Conservation (phyloP, 2,113 vertebrate genomes). For the Cynopterus brachyotis region DNA sequence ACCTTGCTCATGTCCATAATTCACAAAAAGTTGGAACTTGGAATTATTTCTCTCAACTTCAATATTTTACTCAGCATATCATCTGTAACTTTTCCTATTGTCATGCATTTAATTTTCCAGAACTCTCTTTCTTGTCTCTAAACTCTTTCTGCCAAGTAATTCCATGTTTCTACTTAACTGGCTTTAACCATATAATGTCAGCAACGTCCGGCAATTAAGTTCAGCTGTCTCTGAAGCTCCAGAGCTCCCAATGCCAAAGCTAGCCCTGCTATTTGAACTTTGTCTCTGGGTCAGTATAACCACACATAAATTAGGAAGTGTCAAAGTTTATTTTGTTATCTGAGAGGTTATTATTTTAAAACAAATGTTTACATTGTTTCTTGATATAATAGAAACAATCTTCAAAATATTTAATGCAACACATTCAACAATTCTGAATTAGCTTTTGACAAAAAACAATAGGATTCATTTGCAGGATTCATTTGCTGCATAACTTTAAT, state of each 20-base stretch:
- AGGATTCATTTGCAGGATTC: slow-evolving; percentile 57
- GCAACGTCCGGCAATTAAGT: neutral
- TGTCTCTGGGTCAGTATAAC: neutral
- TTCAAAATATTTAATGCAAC: slow-evolving; percentile 52
- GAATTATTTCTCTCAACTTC: neutral
- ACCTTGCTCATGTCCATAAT: neutral
- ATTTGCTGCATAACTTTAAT: slow-evolving; percentile 49
- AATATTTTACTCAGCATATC: neutral
- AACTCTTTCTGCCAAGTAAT: neutral
- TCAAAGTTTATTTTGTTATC: neutral
- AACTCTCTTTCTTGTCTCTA: neutral
- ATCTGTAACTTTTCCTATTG: neutral
- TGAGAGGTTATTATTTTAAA: slow-evolving; percentile 41
- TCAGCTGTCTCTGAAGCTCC: neutral
- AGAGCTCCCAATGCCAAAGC: neutral
- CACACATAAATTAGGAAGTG: neutral
- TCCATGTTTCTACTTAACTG: neutral
- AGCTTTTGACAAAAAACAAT: slow-evolving; percentile 58
- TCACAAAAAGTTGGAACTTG: neutral
- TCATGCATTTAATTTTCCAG: neutral
- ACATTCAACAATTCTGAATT: slow-evolving; percentile 31
- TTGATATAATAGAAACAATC: slow-evolving; percentile 35
- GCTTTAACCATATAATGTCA: neutral
- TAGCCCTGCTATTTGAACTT: neutral
- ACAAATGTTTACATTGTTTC: slow-evolving; percentile 25